Percentiles rank a stretch among this genome's conserved stretches.
Evolutionary conservation across 1,140 invertebrate genomes (phyloP).

Genomic region (Drosophila paulistorum): DNA sequence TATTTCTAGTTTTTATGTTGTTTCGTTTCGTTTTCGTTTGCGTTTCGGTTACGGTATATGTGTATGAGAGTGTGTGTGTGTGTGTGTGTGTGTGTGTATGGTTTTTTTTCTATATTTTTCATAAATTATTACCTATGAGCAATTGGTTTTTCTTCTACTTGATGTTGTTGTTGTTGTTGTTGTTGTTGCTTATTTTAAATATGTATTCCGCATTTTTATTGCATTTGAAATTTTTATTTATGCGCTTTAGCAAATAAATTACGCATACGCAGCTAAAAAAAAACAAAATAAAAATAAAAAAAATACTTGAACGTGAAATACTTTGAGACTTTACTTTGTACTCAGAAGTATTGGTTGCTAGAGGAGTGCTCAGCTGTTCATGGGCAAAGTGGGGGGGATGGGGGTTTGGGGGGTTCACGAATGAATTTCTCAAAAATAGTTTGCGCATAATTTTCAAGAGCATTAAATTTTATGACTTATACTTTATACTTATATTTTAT

Average conservation of each 20-base stretch:
- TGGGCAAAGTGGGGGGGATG: background rate
- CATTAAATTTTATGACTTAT: slow-evolving; percentile 78
- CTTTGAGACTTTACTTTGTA: slow-evolving; percentile 29
- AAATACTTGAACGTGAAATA: slow-evolving; percentile 40
- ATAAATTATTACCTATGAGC: slow-evolving; percentile 78
- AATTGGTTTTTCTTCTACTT: slow-evolving; percentile 55
- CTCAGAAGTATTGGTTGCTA: background rate
- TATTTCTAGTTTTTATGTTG: slow-evolving; percentile 14
- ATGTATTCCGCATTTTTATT: slow-evolving; percentile 69
- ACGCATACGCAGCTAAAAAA: slow-evolving; percentile 57
- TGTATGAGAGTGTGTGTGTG: slow-evolving; percentile 8
- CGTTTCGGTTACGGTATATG: slow-evolving; percentile 23
- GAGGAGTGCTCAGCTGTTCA: background rate
- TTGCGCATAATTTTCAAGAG: slow-evolving; percentile 76
- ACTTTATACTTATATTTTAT: slow-evolving; percentile 71
- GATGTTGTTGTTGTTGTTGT: slow-evolving; percentile 1
- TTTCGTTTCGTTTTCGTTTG: slow-evolving; percentile 4
- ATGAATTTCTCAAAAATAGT: slow-evolving; percentile 66
- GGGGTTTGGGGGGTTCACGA: background rate
- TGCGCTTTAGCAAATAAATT: slow-evolving; percentile 75
- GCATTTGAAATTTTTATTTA: slow-evolving; percentile 75
- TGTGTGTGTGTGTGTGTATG: slow-evolving; percentile 16
- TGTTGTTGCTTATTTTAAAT: slow-evolving; percentile 46
- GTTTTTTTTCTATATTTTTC: slow-evolving; percentile 59
- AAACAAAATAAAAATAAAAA: background rate